These are phyloP conservation scores for Nixonia krombeini DNA, from an alignment of 1,140 invertebrate species.

Conservation along the genomic window DNA sequence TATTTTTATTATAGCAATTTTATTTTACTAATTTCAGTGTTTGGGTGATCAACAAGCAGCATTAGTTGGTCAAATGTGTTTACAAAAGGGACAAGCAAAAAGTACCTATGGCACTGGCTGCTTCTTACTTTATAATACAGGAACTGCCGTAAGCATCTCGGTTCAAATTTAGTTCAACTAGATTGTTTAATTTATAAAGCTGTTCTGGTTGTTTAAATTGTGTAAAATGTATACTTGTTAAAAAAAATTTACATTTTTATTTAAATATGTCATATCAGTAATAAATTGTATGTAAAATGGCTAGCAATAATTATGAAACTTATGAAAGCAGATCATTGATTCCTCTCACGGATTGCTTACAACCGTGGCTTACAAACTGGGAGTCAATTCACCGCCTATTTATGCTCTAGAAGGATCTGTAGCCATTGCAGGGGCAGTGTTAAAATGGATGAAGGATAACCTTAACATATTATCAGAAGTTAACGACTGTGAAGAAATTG, in stretches of 20 bases:
- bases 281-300: no score
- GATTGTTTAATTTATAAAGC: not conserved
- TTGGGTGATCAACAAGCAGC: conserved; percentile 95
- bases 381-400: conserved; percentile 80
- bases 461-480: conserved; percentile 82
- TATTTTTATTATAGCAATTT: conserved; percentile 23
- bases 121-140: conserved; percentile 96
- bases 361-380: conserved; percentile 95
- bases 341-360: conserved; percentile 93
- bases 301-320: no score
- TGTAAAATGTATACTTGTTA: no score
- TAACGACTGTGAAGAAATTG: conserved; percentile 83
- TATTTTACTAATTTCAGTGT: conserved; percentile 74
- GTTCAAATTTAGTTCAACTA: no score
- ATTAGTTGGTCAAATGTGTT: conserved; percentile 92
- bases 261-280: no score
- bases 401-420: conserved; percentile 94
- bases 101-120: conserved; percentile 97
- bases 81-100: conserved; percentile 90
- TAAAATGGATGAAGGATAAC: conserved; percentile 93
- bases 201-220: no score
- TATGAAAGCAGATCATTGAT: conserved; percentile 83
- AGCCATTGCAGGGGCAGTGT: conserved; percentile 86
- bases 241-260: no score
- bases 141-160: conserved; percentile 75